Conservation (phyloP, 2,888 invertebrate species). For the Drosophila pegasa region DNA sequence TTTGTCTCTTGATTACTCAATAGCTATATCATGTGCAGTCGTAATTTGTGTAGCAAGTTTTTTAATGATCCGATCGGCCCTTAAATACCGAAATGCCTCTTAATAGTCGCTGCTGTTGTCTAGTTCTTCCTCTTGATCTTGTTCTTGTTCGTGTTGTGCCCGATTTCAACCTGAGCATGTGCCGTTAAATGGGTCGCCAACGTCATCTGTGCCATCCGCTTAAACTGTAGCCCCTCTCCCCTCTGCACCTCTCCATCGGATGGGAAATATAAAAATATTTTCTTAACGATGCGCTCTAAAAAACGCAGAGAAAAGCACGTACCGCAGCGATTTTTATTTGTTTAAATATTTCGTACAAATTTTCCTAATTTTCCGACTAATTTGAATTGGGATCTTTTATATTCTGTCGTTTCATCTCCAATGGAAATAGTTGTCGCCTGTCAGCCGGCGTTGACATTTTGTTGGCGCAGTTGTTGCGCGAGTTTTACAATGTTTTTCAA, state of each 20-base stretch:
- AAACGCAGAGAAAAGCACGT: constrained; percentile 76
- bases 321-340: constrained; percentile 77
- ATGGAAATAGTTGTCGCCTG: constrained; percentile 64
- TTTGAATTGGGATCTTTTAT: constrained; percentile 57
- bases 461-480: constrained; percentile 68
- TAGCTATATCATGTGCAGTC: constrained; percentile 23
- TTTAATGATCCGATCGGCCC: constrained; percentile 40
- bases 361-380: constrained; percentile 61
- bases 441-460: constrained; percentile 74
- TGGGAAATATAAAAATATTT: constrained; percentile 74
- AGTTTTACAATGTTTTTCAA: constrained; percentile 76
- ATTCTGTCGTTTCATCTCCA: constrained; percentile 41
- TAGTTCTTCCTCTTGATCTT: constrained; percentile 16
- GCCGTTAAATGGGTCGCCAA: constrained; percentile 64
- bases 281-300: constrained; percentile 77
- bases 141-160: constrained; percentile 35
- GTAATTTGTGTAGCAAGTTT: constrained; percentile 39
- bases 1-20: constrained; percentile 47
- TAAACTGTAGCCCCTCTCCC: constrained; percentile 11
- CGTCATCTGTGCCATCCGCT: constrained; percentile 31
- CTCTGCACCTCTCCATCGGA: neutral
- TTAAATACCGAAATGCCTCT: constrained; percentile 50
- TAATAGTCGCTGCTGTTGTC: constrained; percentile 46
- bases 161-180: constrained; percentile 73
- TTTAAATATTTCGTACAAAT: constrained; percentile 74